Base-by-base conservation (phyloP, 2,888 invertebrate genomes). In the Patella ulyssiponensis region DNA sequence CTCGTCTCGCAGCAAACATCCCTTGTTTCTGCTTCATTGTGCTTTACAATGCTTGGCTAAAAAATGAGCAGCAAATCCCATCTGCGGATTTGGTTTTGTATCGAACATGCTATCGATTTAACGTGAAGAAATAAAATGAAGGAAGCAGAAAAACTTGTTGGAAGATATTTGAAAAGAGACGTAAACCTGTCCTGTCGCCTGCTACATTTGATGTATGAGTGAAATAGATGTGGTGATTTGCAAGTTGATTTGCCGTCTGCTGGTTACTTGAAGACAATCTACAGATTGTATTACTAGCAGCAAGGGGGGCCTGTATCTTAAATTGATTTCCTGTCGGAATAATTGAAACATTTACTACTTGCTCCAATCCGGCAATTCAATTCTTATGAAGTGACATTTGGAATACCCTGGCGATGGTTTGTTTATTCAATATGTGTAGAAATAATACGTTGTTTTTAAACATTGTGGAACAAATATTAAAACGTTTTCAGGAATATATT, bases 151-250 rank as follows among this genome's bases (percentile, higher is more conserved):
- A 17, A 58, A 20, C 23, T 64, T 23, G 20, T 23, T 64, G 23
- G 11, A 11, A 64, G 14, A 64, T 11, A 11, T 11, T 64, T 23
- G 23, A 64, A 64, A 64, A 64, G 23, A 9, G 23, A 64, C 64
- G 64, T 64, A 64, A 64, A 64, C 64, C 64, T 23, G 64, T 64
- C 64, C 23, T 20, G 20, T 3, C 20, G 20, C 20, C 64, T 23
- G 23, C 12, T 64, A 23, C 20, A 64, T 64, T 64, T 64, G 64
- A 64, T 64, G 64, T 64, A 64, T 64, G 20, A 23, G 64, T 23
- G 64, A n/a, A 64, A 23, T 64, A 64, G 11, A 64, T 23, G 64
- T 64, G 64, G 64, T 64, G 23, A 64, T 64, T 64, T 64, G 64
- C 23, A 64, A 64, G 20, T 23, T 64, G 64, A 64, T 64, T 20